Evolutionary conservation across 2,113 vertebrate genomes (phyloP).

Genomic region (Pomatorhinus ruficollis): DNA sequence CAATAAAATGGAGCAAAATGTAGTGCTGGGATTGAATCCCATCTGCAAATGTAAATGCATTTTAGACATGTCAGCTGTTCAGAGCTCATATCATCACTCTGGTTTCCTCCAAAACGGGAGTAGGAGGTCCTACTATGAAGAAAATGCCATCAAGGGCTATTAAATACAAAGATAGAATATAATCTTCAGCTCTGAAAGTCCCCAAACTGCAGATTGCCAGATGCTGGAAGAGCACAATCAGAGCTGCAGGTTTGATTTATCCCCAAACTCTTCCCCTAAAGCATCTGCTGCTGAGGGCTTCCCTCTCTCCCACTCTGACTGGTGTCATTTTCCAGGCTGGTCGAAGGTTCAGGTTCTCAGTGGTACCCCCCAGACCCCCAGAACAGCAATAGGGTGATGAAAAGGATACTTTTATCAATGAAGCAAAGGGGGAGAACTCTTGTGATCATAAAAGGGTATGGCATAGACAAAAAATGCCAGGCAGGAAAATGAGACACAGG

Average conservation of each 20-base stretch:
- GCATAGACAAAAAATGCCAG: accelerated
- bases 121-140: not conserved
- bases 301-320: not conserved
- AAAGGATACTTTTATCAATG: not conserved
- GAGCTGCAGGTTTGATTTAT: not conserved
- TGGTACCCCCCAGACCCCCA: accelerated
- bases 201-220: not conserved
- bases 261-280: not conserved
- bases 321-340: not conserved
- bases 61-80: not conserved
- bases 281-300: not conserved
- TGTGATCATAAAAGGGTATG: accelerated
- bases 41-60: not conserved
- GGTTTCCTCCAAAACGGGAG: not conserved
- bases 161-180: not conserved
- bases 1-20: not conserved
- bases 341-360: not conserved
- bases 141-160: not conserved
- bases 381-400: not conserved
- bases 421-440: accelerated
- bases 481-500: not conserved
- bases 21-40: not conserved
- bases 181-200: not conserved
- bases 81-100: not conserved
- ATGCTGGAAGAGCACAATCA: not conserved